A percentile compares a stretch with the other conserved stretches of the same genome.
phyloP scores from a whole-genome alignment of 2,888 invertebrate species.

The Himalopsyche kuldschensis region DNA sequence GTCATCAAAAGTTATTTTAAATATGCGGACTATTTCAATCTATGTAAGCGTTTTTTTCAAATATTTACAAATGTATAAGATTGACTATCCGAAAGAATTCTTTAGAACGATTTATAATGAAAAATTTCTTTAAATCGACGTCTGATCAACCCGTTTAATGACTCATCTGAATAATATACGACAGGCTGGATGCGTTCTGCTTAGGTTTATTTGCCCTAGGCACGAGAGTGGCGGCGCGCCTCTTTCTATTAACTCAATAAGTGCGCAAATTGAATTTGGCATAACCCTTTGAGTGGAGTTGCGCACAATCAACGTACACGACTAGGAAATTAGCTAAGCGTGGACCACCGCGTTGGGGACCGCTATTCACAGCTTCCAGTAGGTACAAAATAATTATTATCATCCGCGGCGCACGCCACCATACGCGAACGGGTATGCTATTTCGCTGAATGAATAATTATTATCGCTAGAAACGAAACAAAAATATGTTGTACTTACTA shows the following conservation, averaged over 20 bases:
- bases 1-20: neutral
- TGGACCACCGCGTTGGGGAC: neutral
- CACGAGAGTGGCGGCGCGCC: neutral
- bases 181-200: neutral
- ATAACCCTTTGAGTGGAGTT: constrained; percentile 14
- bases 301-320: neutral
- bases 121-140: too few species aligned
- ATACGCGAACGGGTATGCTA: neutral
- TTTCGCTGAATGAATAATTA: too few species aligned
- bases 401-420: neutral
- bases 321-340: constrained; percentile 2
- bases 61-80: too few species aligned
- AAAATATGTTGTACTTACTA: too few species aligned
- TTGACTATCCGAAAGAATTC: too few species aligned
- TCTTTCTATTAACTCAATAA: neutral
- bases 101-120: too few species aligned
- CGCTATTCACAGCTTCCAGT: neutral
- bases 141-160: too few species aligned
- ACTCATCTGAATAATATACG: neutral
- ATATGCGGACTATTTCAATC: neutral
- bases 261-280: constrained; percentile 12
- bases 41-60: neutral
- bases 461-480: too few species aligned
- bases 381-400: neutral
- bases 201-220: neutral